Base-by-base conservation (phyloP, 2,888 invertebrate genomes). In the Ormyrus thymus region DNA sequence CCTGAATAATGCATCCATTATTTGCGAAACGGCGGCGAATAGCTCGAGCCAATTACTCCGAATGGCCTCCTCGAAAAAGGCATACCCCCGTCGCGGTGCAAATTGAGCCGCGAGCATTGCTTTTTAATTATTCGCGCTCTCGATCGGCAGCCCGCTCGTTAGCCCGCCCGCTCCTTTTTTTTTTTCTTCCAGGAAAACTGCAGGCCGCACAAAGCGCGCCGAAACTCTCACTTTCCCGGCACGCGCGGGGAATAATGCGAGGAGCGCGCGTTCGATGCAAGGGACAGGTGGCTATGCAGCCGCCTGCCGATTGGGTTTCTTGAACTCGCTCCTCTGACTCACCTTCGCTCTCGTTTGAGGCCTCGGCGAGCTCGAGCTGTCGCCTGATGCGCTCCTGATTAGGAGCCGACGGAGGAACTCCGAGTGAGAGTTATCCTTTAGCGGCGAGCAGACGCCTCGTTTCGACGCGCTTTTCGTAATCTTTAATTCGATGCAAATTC, bases 241-340 rank as follows among this genome's bases (percentile, higher is more conserved):
- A 4, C 29, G 3, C 29, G 3, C 29, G 29, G 29, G 29, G 29
- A 29, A 29, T 29, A 29, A 29, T 29, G 29, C 29, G 29, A 29
- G 29, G 2, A 29, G 29, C 3, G 29, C 4, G 29, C 56, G 56
- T 59, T 48, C 43, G 51, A 50, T 11, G 48, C 65, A 66, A 75
- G 64, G 64, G 70, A 50, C 65, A 77, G 65, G 65, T 71, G 71
- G 65, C 50, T 9, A n/a, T n/a, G 29, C 51, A 3, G 50, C 65
- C 50, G 51, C 72, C n/a, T 70, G 43, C 64, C 64, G 46, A 48
- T 70, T 65, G 48, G 29, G 70, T 71, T 78, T 79, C 70, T 79
- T 71, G 70, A 70, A 76, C 50, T 61, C 46, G 3, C 8, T n/a
- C 62, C 29, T 43, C 55, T 43, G 55, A 70, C 48, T 62, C 15